Percentiles rank a stretch among this genome's conserved stretches.
Evolutionary conservation across 2,113 vertebrate species (phyloP).

Genomic region (Ascaphus truei): DNA sequence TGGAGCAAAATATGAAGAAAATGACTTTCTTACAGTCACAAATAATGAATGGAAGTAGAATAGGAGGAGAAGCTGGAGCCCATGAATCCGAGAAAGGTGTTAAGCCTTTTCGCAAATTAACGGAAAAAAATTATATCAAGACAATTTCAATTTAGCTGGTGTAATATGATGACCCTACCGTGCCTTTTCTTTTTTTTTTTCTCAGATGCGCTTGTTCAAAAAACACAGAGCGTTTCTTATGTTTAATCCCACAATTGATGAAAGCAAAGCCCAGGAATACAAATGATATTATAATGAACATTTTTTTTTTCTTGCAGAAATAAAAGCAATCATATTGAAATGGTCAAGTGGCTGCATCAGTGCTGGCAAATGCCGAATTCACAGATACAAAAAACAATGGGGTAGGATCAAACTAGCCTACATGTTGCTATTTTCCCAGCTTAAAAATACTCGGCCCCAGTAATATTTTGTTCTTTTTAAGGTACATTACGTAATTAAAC

Average conservation of each 20-base stretch:
- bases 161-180: background rate
- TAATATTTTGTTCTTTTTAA: too few species aligned
- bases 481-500: too few species aligned
- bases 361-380: background rate
- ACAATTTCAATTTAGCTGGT: background rate
- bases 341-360: background rate
- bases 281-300: constrained; percentile 3
- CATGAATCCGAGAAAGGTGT: too few species aligned
- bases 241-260: constrained; percentile 11
- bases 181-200: too few species aligned
- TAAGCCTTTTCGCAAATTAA: background rate
- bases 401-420: background rate
- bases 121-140: background rate
- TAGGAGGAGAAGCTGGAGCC: too few species aligned
- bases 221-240: background rate
- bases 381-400: background rate
- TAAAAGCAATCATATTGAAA: background rate
- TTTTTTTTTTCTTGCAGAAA: background rate
- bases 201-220: background rate
- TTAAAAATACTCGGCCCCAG: too few species aligned
- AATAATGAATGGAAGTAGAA: too few species aligned
- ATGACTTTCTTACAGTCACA: too few species aligned
- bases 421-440: too few species aligned
- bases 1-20: too few species aligned
- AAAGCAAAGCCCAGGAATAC: constrained; percentile 1